Conservation (phyloP, 1,140 invertebrate genomes). For the Drosophila tristis region DNA sequence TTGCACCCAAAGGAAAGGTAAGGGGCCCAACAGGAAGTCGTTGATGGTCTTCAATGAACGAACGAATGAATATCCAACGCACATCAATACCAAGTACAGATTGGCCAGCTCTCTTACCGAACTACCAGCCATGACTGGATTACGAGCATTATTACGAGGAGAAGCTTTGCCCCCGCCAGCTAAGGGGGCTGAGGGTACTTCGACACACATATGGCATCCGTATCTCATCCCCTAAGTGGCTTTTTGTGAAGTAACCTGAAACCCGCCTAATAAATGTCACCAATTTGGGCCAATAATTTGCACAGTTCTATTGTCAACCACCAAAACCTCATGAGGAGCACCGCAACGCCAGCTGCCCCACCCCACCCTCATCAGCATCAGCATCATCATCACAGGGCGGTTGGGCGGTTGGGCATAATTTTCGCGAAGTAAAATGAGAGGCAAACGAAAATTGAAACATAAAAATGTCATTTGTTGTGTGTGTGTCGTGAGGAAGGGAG, state of each 20-base stretch:
- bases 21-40: background rate
- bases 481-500: background rate
- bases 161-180: background rate
- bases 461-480: constrained; percentile 64
- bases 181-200: too few relatives aligned
- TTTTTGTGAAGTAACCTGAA: constrained; percentile 38
- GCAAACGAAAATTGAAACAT: constrained; percentile 51
- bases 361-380: background rate
- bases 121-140: background rate
- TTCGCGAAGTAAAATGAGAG: constrained; percentile 41
- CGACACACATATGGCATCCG: background rate
- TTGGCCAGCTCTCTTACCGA: too few relatives aligned
- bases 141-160: constrained; percentile 1
- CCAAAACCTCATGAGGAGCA: constrained; percentile 23
- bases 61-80: background rate
- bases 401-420: constrained; percentile 29
- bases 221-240: constrained; percentile 27
- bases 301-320: constrained; percentile 73
- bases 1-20: too few relatives aligned
- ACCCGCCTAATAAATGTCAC: constrained; percentile 69
- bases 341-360: background rate
- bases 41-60: background rate
- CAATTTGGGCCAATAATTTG: constrained; percentile 75
- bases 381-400: constrained; percentile 29
- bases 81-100: background rate